These are phyloP conservation scores for Leucoraja ocellata DNA, from an alignment of 2,797 vertebrate species.

Conservation along the genomic window DNA sequence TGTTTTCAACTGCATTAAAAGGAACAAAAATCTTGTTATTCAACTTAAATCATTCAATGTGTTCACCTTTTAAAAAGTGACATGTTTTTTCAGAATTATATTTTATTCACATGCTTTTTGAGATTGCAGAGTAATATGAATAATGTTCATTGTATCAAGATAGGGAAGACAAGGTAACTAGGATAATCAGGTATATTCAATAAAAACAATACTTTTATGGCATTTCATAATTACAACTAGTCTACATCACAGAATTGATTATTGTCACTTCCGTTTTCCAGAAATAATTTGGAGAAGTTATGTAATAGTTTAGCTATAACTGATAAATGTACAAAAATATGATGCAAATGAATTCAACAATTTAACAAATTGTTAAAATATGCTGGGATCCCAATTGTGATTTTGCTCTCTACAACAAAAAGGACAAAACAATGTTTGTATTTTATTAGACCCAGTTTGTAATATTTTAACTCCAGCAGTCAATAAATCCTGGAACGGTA, in stretches of 20 bases:
- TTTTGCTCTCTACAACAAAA: neutral
- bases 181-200: neutral
- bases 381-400: neutral
- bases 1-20: slow-evolving; percentile 76
- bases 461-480: neutral
- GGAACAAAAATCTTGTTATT: slow-evolving; percentile 35
- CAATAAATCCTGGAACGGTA: no score
- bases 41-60: neutral
- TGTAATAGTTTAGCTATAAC: neutral
- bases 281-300: slow-evolving; percentile 1
- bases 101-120: neutral
- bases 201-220: neutral
- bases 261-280: no score
- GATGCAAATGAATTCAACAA: neutral
- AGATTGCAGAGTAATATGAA: neutral
- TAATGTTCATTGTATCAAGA: neutral
- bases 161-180: neutral
- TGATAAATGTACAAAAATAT: neutral
- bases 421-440: neutral
- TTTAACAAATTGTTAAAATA: slow-evolving; percentile 1
- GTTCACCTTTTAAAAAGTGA: neutral
- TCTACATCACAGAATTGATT: neutral
- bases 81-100: neutral
- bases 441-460: neutral
- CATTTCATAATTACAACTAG: neutral